Base-by-base conservation (phyloP, 2,888 invertebrate genomes). In the Elaeidobius kamerunicus region DNA sequence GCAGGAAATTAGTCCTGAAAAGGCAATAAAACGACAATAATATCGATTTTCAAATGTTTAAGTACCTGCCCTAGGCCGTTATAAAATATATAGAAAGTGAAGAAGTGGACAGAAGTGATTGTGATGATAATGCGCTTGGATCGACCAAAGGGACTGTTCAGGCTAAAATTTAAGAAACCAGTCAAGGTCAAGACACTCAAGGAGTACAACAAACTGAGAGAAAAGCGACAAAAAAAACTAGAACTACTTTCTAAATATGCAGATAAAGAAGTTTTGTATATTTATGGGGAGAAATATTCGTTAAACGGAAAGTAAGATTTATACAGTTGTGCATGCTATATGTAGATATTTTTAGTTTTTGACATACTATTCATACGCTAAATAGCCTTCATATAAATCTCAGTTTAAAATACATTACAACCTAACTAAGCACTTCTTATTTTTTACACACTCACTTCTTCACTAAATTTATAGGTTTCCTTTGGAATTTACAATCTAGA, bases 121-220 rank as follows among this genome's bases (percentile, higher is more conserved):
- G 38, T 50, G 41, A 47, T 41, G 47, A 52, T 49, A 44, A 55
- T 55, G 55, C 49, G 39, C 19, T 45, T 44, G 40, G 38, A 55
- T 11, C 18, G 7, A 18, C 50, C 49, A 4, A 55, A 40, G 28
- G 50, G 44, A 45, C 44, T 57, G 41, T 63, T 65, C 50, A 61
- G 48, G 52, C 47, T 65, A 42, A 60, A 47, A 39, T 60, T 60
- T 50, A 63, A 60, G 52, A 57, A 50, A 14, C 64, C 64, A 5
- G n/a, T 64, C 12, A 57, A 59, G 23, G 55, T 65, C 28, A 62
- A 58, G 51, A 65, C 64, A 2, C 36, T 63, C 5, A 61, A 50
- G 57, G 65, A 65, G 49, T 65, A 65, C 47, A 34, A 56, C 38
- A 53, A 23, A 28, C 45, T 40, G 17, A 58, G 42, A 47, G 58